Percentiles rank a stretch among this genome's conserved stretches.
Evolutionary conservation across 2,888 invertebrate species (phyloP).

Genomic region (Sipha maydis): DNA sequence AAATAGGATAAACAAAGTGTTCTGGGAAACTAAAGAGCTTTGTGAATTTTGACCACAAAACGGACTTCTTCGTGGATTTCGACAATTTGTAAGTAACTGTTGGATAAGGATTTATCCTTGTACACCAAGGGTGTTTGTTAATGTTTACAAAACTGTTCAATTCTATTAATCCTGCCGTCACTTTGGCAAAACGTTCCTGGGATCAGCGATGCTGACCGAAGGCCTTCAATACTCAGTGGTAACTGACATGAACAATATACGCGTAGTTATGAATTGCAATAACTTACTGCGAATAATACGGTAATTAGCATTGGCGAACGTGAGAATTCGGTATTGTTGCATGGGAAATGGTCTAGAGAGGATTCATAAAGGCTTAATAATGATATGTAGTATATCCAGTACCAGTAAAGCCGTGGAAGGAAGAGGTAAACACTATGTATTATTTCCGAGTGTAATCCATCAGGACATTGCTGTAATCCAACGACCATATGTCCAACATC

Average conservation of each 20-base stretch:
- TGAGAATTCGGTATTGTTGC: constrained; percentile 8
- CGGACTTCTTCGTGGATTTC: not conserved
- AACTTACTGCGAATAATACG: constrained; percentile 23
- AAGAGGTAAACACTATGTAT: constrained; percentile 18
- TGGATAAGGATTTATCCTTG: constrained; percentile 3
- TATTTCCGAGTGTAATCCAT: constrained; percentile 42
- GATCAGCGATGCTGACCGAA: constrained; percentile 20
- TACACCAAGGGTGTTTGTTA: not conserved
- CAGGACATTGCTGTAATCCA: constrained; percentile 44
- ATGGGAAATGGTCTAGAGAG: not conserved
- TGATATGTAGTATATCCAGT: not conserved
- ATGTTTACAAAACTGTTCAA: constrained; percentile 28
- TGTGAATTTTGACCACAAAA: constrained; percentile 1
- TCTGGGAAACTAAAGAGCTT: constrained; percentile 31
- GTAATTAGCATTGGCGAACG: constrained; percentile 16
- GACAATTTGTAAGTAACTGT: constrained; percentile 30
- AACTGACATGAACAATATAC: not conserved
- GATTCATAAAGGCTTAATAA: constrained; percentile 29
- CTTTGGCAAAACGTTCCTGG: constrained; percentile 13
- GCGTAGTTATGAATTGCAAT: constrained; percentile 14
- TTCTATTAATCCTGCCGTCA: constrained; percentile 20
- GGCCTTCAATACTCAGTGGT: not conserved
- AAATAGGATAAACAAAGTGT: not conserved
- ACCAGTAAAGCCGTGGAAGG: constrained; percentile 4
- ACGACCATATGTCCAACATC: constrained; percentile 16